A percentile compares a stretch with the other conserved stretches of the same genome.
These are phyloP conservation scores for Macrosteles quadrilineatus DNA, from an alignment of 1,140 invertebrate genomes.

Conservation along the genomic window DNA sequence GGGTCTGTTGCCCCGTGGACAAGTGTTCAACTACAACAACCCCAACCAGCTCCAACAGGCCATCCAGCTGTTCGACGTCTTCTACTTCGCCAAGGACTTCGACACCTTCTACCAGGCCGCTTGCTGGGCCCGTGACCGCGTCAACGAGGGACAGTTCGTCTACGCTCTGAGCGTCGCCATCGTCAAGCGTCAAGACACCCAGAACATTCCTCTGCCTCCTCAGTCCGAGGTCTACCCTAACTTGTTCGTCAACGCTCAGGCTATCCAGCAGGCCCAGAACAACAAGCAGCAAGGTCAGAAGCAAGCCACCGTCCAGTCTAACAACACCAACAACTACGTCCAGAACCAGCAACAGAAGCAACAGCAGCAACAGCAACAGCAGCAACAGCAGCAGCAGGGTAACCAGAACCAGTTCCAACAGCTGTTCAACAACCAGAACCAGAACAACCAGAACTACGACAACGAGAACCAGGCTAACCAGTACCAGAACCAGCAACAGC, in stretches of 20 bases:
- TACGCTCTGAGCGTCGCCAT: constrained; percentile 63
- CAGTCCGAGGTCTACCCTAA: constrained; percentile 68
- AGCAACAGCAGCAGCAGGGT: neutral
- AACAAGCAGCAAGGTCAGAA: constrained; percentile 16
- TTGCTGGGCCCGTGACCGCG: constrained; percentile 60
- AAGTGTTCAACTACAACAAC: constrained; percentile 63
- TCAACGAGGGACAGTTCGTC: constrained; percentile 66
- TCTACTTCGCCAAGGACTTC: constrained; percentile 64
- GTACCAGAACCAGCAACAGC: constrained; percentile 7
- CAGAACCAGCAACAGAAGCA: constrained; percentile 11
- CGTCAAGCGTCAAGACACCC: constrained; percentile 61
- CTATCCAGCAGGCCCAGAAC: constrained; percentile 17
- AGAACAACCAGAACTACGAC: constrained; percentile 11
- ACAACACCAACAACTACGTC: constrained; percentile 15
- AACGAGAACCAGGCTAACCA: neutral
- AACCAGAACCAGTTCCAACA: neutral
- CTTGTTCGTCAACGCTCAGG: constrained; percentile 54
- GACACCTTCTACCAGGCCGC: constrained; percentile 54
- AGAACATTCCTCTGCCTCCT: constrained; percentile 60
- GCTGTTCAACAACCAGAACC: neutral
- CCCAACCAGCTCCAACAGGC: constrained; percentile 63
- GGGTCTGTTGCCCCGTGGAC: constrained; percentile 59
- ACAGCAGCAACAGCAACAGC: constrained; percentile 1
- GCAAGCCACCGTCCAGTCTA: neutral
- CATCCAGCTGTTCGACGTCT: constrained; percentile 63